Base-by-base conservation (phyloP, 2,797 vertebrate genomes). In the Pseudomugil tenellus region DNA sequence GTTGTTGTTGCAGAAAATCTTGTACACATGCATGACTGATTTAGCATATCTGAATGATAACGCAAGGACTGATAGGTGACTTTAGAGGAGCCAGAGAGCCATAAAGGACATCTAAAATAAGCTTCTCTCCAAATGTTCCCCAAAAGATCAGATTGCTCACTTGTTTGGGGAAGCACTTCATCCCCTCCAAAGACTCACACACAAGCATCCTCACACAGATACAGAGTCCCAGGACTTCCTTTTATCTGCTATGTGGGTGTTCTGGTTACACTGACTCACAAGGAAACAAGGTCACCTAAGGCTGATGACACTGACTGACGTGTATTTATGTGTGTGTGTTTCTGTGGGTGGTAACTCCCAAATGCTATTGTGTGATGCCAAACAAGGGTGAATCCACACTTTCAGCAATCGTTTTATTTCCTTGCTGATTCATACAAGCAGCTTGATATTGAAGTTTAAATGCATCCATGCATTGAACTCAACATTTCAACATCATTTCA, bases 241-340 rank as follows among this genome's bases (percentile, higher is more conserved):
- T 51, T 35, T 78, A 77, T 89, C 67, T 75, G 70, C 65, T n/a
- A 34, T 78, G 69, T 88, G 85, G 76, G 86, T 89, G 79, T 84
- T 89, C 83, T 23, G 41, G 68, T 86, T 79, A 61, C 54, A 39
- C 46, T 89, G 87, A 91, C 84, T 89, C 86, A 90, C 21, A n/a
- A 71, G 58, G 63, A 74, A 76, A 77, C 72, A 65, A 67, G 54
- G 73, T 83, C 79, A 81, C 69, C 70, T 48, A 37, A 68, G 17
- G 61, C 39, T 76, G 70, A 61, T 84, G 89, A 89, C 31, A 54
- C 72, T 46, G 11, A 41, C 69, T 88, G 80, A 88, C 51, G 56
- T 80, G 72, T 64, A 41, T 70, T 58, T 55, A 34, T 51, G 43
- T 81, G 65, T 52, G 55, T 31, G 46, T 29, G 64, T 66, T 63